Evolutionary conservation across 2,797 vertebrate genomes (phyloP).

Genomic region (Hydrophis major): DNA sequence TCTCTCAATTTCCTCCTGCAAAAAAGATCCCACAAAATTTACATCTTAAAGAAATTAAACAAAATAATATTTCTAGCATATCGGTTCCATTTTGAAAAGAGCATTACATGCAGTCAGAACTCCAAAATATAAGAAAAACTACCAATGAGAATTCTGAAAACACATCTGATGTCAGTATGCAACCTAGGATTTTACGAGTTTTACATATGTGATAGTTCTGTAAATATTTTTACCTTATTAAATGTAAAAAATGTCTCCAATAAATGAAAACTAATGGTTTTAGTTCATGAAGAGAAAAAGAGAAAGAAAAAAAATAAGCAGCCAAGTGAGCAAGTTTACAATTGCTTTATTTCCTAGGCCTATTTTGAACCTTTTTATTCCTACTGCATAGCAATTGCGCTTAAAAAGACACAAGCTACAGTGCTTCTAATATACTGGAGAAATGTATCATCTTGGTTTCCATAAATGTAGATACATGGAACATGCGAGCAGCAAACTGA

Average conservation of each 20-base stretch:
- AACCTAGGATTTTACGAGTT: neutral
- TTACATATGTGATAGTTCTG: neutral
- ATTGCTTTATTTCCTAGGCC: neutral
- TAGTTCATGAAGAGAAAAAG: neutral
- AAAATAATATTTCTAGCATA: neutral
- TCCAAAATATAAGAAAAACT: neutral
- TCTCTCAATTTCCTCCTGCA: neutral
- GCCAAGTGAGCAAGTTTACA: neutral
- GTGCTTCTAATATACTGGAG: neutral
- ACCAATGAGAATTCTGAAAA: neutral
- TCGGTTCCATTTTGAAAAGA: neutral
- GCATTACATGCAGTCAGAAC: neutral
- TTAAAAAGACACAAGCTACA: too few species aligned
- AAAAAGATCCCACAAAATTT: neutral
- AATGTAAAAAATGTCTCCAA: neutral
- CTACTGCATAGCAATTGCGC: neutral
- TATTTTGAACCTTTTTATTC: neutral
- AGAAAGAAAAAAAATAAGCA: neutral
- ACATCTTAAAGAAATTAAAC: neutral
- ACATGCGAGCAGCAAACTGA: neutral
- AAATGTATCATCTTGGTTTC: neutral
- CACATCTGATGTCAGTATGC: neutral
- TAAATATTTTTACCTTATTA: neutral
- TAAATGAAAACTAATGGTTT: neutral
- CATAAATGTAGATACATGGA: neutral